A percentile compares a stretch with the other conserved stretches of the same genome.
These are phyloP conservation scores for Petrolisthes manimaculis DNA, from an alignment of 2,888 invertebrate species.

Conservation along the genomic window DNA sequence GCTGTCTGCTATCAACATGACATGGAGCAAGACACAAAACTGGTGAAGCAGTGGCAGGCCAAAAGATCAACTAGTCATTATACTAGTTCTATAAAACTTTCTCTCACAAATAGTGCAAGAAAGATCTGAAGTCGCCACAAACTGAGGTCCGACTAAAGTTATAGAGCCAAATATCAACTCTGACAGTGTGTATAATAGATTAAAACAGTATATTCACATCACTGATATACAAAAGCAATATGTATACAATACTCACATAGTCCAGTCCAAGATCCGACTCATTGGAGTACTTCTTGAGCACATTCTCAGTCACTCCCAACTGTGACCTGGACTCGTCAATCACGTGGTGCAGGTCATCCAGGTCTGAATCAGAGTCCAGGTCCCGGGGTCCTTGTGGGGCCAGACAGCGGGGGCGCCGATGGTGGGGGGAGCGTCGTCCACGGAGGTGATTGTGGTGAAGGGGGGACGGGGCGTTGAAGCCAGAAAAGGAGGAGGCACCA, in stretches of 20 bases:
- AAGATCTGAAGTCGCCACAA: no score
- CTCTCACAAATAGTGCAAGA: no score
- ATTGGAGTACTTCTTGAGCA: slow-evolving; percentile 72
- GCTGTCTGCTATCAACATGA: no score
- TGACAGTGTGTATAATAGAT: no score
- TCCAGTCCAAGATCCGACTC: slow-evolving; percentile 58
- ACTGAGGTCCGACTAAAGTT: no score
- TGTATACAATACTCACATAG: slow-evolving; percentile 53
- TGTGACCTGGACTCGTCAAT: slow-evolving; percentile 77
- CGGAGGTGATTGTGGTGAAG: slow-evolving; percentile 41
- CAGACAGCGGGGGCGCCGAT: slow-evolving; percentile 42
- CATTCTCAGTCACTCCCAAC: slow-evolving; percentile 76
- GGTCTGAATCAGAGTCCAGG: slow-evolving; percentile 77
- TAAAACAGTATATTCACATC: no score
- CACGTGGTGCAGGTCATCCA: slow-evolving; percentile 77
- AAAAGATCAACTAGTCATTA: no score
- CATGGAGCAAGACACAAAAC: no score
- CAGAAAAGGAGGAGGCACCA: slow-evolving; percentile 70
- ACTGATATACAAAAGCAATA: no score
- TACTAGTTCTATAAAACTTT: no score
- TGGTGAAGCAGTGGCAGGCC: no score
- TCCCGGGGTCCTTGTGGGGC: slow-evolving; percentile 48
- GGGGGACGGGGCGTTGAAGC: slow-evolving; percentile 16
- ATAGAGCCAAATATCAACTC: no score
- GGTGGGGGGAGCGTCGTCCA: slow-evolving; percentile 61